Conservation (phyloP, 2,888 invertebrate species). For the Octodonta nipae region DNA sequence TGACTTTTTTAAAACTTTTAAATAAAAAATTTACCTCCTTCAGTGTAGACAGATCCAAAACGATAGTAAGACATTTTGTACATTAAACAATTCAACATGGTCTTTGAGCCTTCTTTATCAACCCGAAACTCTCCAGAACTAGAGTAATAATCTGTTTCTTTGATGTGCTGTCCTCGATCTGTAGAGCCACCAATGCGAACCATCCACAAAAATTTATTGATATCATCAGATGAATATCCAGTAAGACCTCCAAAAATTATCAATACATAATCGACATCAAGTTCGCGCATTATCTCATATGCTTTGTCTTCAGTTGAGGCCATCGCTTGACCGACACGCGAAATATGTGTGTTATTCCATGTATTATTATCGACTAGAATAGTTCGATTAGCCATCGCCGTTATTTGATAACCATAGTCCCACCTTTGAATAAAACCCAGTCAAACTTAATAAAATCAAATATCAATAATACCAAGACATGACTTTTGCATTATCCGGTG, state of each 20-base stretch:
- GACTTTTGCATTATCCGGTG: conserved; percentile 82
- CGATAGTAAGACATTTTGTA: conserved; percentile 99
- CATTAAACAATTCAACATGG: conserved; percentile 91
- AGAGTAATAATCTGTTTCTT: conserved; percentile 93
- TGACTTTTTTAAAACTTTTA: too few species aligned
- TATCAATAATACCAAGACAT: conserved; percentile 99
- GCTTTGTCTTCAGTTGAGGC: conserved; percentile 92
- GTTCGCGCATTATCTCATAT: conserved; percentile 92
- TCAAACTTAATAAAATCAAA: too few species aligned
- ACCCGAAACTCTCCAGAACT: conserved; percentile 89
- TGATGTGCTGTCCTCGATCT: conserved; percentile 84
- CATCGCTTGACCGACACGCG: conserved; percentile 94
- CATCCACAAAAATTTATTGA: conserved; percentile 99
- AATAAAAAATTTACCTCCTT: too few species aligned
- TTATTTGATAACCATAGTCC: conserved; percentile 99
- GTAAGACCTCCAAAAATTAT: conserved; percentile 98
- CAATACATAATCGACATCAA: conserved; percentile 96
- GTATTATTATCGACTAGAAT: conserved; percentile 98
- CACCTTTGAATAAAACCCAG: too few species aligned
- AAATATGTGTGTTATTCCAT: conserved; percentile 99
- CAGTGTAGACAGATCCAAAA: too few species aligned
- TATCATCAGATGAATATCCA: conserved; percentile 96
- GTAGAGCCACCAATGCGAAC: conserved; percentile 83
- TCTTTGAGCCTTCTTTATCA: conserved; percentile 82
- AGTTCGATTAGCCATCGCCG: conserved; percentile 96